Evolutionary conservation across 2,888 invertebrate genomes (phyloP), one percentile per base, ranked within the genome.

Genomic region (Sarcophaga subvicina): DNA sequence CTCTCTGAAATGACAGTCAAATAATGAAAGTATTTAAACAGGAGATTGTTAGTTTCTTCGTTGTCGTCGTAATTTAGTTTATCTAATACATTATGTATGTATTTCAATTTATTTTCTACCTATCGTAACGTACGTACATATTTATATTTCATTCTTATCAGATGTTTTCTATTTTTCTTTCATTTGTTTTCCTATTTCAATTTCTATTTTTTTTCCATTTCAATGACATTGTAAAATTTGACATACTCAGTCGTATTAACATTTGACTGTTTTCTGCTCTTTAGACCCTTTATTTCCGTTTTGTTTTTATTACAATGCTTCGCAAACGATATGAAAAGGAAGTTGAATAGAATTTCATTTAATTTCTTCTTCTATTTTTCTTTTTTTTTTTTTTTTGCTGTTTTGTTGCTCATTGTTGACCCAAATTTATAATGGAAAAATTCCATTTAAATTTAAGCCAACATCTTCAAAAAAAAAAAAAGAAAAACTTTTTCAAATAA

Each of bases 341-440:
- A 83, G 45, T 45, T 59, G 63, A 54, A 77, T 83, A 62, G 62
- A 73, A 76, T 80, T 80, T 80, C 73, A 80, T 80, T 83, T 81
- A 69, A 81, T 73, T 83, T 69, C 71, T 71, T 66, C 62, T 67
- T 78, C 69, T 47, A 59, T 71, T 47, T 70, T 49, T 47, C 14
- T 72, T 4, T 22, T 22, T 37, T 75, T 82, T 72, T 4, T 22
- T 22, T 37, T 75, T 82, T 66, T 45, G 22, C 47, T 25, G 59
- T 82, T 75, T 66, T 71, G 63, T 77, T 70, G 20, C 27, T 72
- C 84, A 66, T 91, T 91, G 90, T 90, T 91, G 91, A 91, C 91
- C 91, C 89, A 91, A 91, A 91, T 91, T 91, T 91, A 90, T 91
- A 91, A 91, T 91, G 90, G 91, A 90, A 91, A 87, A 87, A 84